These are phyloP conservation scores for Hypolimnas misippus DNA, from an alignment of 2,888 invertebrate genomes.

Conservation along the genomic window DNA sequence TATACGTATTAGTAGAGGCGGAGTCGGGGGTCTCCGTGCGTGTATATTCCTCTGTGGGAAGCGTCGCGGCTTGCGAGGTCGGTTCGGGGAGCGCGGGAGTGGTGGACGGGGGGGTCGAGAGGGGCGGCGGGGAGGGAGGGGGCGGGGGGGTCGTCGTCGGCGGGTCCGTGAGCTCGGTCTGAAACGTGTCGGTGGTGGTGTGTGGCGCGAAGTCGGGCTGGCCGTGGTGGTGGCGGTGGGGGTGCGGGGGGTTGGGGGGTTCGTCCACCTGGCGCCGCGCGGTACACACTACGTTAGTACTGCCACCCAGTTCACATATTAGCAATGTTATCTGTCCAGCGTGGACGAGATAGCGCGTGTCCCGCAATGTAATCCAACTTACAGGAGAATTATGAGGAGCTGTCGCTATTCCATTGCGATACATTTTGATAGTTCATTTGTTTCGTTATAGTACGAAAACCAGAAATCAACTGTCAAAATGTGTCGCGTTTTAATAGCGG, in stretches of 20 bases:
- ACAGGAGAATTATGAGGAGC: too few species aligned
- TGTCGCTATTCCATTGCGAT: too few species aligned
- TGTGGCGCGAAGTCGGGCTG: conserved; percentile 63
- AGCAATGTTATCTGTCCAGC: conserved; percentile 30
- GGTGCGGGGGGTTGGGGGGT: conserved; percentile 60
- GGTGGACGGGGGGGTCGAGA: conserved; percentile 46
- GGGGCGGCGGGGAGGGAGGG: conserved; percentile 46
- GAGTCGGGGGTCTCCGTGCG: conserved; percentile 63
- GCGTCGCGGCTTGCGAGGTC: conserved; percentile 46
- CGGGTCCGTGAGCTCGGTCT: conserved; percentile 68
- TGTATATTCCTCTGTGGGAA: conserved; percentile 58
- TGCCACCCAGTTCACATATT: conserved; percentile 55
- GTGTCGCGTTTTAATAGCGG: too few species aligned
- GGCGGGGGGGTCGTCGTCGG: conserved; percentile 53
- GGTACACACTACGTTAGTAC: conserved; percentile 78
- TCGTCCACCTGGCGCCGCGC: conserved; percentile 67
- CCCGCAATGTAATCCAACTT: too few species aligned
- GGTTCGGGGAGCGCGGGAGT: conserved; percentile 47
- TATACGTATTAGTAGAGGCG: conserved; percentile 74
- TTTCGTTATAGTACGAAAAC: too few species aligned
- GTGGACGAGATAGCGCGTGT: too few species aligned
- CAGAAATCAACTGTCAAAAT: too few species aligned
- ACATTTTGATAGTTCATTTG: too few species aligned
- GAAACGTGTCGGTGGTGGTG: conserved; percentile 78
- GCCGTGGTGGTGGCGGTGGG: conserved; percentile 79